Evolutionary conservation across 2,113 vertebrate species (phyloP), one percentile per base, ranked within the genome.

Genomic region (Gobius niger): DNA sequence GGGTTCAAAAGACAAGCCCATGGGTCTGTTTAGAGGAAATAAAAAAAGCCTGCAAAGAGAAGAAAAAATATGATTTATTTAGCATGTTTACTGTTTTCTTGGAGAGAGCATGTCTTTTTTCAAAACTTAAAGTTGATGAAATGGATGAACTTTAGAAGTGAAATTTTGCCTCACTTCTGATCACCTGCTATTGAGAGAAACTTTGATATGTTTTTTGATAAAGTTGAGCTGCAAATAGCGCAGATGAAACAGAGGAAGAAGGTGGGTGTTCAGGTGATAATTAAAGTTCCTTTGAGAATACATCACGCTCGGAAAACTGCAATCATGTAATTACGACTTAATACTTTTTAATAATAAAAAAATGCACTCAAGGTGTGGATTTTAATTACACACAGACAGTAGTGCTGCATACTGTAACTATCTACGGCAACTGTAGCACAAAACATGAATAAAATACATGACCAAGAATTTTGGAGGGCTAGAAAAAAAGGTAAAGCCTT

Each of bases 51-150:
- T 46, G 78, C 61, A 68, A 75, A 57, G 47, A 44, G 75, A 80
- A 82, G 81, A 80, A 72, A 84, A 83, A 75, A 87, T 71, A 92
- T 92, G 61, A 93, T 92, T 93, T 92, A 93, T 93, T 93, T 87
- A 93, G 77, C 77, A 69, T 93, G 91, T 93, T 92, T 93, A 92
- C 91, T 67, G 80, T 89, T 90, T 85, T 87, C 85, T 82, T 86
- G 67, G 81, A 88, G 83, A 78, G 85, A 68, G 70, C 68, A 89
- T 89, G 34, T 51, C 85, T 90, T 87, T 91, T 85, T 79, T 24
- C 18, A 15, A 68, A 70, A 70, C 19, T 63, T 76, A 84, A 88
- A 81, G 73, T 60, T 81, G 62, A 85, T 69, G 52, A 71, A 56
- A 84, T 46, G 80, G 80, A 63, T 19, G 46, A 75, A 76, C 47